A percentile compares a stretch with the other conserved stretches of the same genome.
Evolutionary conservation across 2,797 vertebrate species (phyloP).

Genomic region (Meda fulgida): DNA sequence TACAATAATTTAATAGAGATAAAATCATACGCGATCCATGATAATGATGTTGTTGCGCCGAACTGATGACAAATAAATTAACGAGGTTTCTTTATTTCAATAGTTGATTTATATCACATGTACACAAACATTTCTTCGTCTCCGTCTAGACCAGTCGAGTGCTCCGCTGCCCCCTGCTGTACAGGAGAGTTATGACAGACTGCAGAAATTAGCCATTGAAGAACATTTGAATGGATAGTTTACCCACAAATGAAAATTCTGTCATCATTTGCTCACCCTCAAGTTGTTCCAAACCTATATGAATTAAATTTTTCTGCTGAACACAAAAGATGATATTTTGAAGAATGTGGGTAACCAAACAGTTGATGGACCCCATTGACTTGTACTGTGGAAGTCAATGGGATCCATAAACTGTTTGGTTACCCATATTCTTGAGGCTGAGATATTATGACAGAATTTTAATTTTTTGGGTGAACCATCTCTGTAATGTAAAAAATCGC

Average conservation of each 20-base stretch:
- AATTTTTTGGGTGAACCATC: too few species aligned
- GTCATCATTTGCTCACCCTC: not conserved
- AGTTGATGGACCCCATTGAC: not conserved
- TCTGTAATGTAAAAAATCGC: too few species aligned
- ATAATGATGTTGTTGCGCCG: not conserved
- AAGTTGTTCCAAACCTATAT: not conserved
- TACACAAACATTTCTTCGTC: not conserved
- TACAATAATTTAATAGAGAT: not conserved
- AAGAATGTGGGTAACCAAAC: not conserved
- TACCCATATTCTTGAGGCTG: too few species aligned
- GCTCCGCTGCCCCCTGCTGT: constrained; percentile 24
- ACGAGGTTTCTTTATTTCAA: not conserved
- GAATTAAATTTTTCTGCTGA: not conserved
- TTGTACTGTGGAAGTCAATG: too few species aligned
- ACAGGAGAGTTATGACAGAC: not conserved
- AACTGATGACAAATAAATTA: not conserved
- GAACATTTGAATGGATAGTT: not conserved
- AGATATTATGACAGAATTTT: too few species aligned
- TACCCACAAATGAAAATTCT: not conserved
- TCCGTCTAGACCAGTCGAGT: not conserved
- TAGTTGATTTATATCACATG: not conserved
- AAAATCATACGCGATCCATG: not conserved
- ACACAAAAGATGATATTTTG: not conserved
- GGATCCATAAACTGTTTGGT: too few species aligned
- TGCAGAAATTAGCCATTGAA: not conserved